Percentiles rank a stretch among this genome's conserved stretches.
phyloP scores from a whole-genome alignment of 2,113 vertebrate species.

The Phrynocephalus versicolor region DNA sequence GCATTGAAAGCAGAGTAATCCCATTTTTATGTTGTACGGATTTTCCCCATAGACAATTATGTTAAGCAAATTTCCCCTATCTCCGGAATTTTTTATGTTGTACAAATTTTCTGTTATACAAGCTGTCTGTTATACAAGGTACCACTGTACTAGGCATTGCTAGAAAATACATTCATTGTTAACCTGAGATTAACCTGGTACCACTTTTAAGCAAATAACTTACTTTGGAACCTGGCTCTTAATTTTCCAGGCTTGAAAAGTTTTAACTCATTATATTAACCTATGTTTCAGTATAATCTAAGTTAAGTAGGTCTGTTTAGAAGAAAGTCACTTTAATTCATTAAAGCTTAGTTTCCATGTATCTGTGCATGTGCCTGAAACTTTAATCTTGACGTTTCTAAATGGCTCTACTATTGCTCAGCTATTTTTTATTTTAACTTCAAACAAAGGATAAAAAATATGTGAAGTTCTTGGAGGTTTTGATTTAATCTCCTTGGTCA shows the following conservation, averaged over 20 bases:
- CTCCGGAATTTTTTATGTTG: no score
- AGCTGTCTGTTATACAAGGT: no score
- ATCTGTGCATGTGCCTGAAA: neutral
- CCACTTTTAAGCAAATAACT: neutral
- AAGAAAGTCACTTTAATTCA: neutral
- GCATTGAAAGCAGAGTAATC: no score
- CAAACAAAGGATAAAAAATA: neutral
- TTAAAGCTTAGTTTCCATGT: neutral
- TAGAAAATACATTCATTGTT: neutral
- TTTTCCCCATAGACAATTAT: no score
- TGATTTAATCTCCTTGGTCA: slow-evolving; percentile 11
- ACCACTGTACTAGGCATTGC: neutral
- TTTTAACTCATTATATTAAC: neutral
- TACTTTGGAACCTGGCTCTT: neutral
- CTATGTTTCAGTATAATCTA: no score
- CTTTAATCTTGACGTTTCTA: neutral
- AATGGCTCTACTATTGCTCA: neutral
- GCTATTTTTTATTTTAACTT: neutral
- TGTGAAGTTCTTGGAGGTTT: neutral
- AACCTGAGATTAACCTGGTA: no score
- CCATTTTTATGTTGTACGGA: no score
- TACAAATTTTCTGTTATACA: no score
- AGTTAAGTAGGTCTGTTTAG: neutral
- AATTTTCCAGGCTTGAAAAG: neutral
- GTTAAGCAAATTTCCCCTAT: no score